Evolutionary conservation across 2,113 vertebrate genomes (phyloP).

Genomic region (Ctenomys sociabilis): DNA sequence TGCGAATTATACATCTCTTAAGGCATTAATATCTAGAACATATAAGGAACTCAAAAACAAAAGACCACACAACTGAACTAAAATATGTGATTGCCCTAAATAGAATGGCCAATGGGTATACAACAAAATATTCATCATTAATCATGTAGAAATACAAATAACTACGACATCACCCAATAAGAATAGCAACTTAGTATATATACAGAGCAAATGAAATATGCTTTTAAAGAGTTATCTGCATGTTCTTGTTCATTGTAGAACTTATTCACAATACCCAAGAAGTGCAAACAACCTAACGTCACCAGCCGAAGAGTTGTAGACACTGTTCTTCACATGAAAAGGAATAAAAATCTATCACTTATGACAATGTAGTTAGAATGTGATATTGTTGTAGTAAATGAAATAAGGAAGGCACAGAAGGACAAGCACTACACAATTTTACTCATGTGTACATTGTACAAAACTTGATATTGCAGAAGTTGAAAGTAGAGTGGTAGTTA

Average conservation of each 20-base stretch:
- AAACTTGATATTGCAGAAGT: background rate
- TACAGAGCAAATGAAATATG: background rate
- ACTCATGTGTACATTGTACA: background rate
- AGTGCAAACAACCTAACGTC: background rate
- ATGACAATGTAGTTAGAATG: background rate
- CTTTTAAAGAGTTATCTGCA: background rate
- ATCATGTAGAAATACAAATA: background rate
- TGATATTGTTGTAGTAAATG: background rate
- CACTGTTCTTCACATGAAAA: background rate
- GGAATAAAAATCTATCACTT: background rate
- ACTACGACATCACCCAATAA: background rate
- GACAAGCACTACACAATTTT: background rate
- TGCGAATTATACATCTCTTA: too few species aligned
- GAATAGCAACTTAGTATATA: background rate
- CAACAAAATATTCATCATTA: background rate
- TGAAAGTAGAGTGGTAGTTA: too few species aligned
- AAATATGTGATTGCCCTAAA: background rate
- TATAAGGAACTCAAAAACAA: background rate
- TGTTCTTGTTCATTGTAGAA: background rate
- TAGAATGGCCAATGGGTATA: background rate
- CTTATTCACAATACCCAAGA: background rate
- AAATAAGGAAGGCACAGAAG: background rate
- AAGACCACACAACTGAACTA: background rate
- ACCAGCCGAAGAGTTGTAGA: background rate
- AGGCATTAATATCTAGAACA: too few species aligned